Conservation (phyloP, 2,113 vertebrate genomes). For the Colistium nudipinnis region DNA sequence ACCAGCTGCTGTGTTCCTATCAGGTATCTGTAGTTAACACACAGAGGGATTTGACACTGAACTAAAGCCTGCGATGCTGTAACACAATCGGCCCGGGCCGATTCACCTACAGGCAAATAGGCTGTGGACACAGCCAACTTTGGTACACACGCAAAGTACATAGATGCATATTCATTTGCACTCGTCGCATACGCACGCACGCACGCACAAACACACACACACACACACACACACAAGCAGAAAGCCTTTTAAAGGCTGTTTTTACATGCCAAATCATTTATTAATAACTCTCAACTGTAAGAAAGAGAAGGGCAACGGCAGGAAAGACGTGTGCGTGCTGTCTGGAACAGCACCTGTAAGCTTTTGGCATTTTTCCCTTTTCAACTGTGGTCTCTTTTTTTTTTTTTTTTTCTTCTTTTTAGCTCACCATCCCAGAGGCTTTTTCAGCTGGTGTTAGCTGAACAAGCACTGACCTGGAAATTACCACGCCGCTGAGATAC, state of each 20-base stretch:
- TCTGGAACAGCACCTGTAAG: slow-evolving; percentile 54
- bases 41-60: slow-evolving; percentile 54
- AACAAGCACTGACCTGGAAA: slow-evolving; percentile 70
- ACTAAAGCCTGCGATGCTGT: slow-evolving; percentile 52
- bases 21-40: slow-evolving; percentile 66
- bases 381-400: slow-evolving; percentile 35
- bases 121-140: slow-evolving; percentile 20
- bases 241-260: slow-evolving; percentile 24
- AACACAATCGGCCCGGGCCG: slow-evolving; percentile 52
- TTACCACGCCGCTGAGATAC: slow-evolving; percentile 43
- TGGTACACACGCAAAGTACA: slow-evolving; percentile 18
- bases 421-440: slow-evolving; percentile 37
- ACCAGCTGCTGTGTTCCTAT: slow-evolving; percentile 70
- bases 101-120: slow-evolving; percentile 44
- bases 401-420: slow-evolving; percentile 4
- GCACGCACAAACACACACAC: background rate
- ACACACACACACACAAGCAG: slow-evolving; percentile 2
- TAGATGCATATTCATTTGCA: slow-evolving; percentile 1
- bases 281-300: slow-evolving; percentile 28
- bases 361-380: slow-evolving; percentile 44
- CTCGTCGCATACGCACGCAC: background rate
- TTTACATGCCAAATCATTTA: slow-evolving; percentile 38
- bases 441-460: slow-evolving; percentile 55
- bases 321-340: slow-evolving; percentile 21
- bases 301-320: slow-evolving; percentile 9